Conservation (phyloP, 2,113 vertebrate species). For the Coregonus clupeaformis region DNA sequence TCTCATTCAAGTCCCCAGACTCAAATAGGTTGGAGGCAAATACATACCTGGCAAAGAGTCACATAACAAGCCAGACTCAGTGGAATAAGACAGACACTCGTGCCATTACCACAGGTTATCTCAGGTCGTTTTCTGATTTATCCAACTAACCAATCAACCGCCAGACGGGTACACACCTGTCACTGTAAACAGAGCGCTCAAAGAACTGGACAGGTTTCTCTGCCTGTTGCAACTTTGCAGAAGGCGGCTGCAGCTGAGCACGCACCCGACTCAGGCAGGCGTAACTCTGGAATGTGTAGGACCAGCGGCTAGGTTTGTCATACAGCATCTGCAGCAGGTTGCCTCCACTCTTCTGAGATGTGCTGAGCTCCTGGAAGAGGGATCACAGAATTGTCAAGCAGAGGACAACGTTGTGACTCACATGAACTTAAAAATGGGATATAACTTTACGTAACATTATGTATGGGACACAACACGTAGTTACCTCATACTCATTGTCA, state of each 20-base stretch:
- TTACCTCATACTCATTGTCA: slow-evolving; percentile 64
- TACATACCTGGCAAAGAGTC: slow-evolving; percentile 68
- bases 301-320: slow-evolving; percentile 75
- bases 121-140: neutral
- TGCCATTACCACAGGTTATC: neutral
- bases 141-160: neutral
- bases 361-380: slow-evolving; percentile 69
- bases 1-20: slow-evolving; percentile 76
- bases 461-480: neutral
- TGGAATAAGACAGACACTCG: neutral
- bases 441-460: neutral
- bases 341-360: slow-evolving; percentile 78
- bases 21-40: slow-evolving; percentile 84
- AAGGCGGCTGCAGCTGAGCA: slow-evolving; percentile 72
- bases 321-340: slow-evolving; percentile 81
- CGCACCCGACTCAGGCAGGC: slow-evolving; percentile 67
- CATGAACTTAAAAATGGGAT: neutral
- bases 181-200: slow-evolving; percentile 90
- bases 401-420: neutral
- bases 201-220: slow-evolving; percentile 73
- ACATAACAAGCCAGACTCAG: neutral
- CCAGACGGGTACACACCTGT: slow-evolving; percentile 74
- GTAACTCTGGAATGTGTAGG: slow-evolving; percentile 72
- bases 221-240: slow-evolving; percentile 49
- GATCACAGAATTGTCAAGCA: neutral